These are phyloP conservation scores for Calyptomena viridis DNA, from an alignment of 2,113 vertebrate species.

Conservation along the genomic window DNA sequence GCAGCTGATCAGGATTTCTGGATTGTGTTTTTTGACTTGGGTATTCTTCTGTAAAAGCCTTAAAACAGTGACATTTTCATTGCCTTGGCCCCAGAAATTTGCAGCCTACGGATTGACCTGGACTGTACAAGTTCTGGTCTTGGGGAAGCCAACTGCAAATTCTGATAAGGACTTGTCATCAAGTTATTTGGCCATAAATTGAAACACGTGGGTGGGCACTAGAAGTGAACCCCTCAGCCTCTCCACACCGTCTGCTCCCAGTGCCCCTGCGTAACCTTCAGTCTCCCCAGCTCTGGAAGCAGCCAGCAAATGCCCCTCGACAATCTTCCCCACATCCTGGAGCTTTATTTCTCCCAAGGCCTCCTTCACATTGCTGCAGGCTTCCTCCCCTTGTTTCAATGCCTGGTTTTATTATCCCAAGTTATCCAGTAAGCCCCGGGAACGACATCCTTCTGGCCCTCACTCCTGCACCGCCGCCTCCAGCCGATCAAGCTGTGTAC, in stretches of 20 bases:
- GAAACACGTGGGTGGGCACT: fast-evolving
- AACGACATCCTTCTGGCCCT: background rate
- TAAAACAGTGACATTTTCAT: background rate
- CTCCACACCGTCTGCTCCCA: background rate
- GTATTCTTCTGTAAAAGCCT: background rate
- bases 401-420: background rate
- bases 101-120: background rate
- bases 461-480: background rate
- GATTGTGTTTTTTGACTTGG: background rate
- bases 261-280: fast-evolving
- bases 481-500: background rate
- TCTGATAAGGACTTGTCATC: background rate
- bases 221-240: background rate
- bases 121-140: background rate
- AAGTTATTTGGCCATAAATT: background rate
- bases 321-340: background rate
- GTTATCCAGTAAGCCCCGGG: background rate
- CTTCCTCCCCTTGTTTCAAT: background rate
- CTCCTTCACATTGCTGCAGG: background rate
- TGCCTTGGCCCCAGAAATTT: background rate
- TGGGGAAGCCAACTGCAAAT: background rate
- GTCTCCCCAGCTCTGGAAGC: background rate
- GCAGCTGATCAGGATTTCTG: background rate
- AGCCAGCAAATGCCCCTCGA: fast-evolving
- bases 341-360: background rate